A percentile compares a stretch with the other conserved stretches of the same genome.
Conservation (phyloP, 1,140 invertebrate genomes). For the Araneus ventricosus region DNA sequence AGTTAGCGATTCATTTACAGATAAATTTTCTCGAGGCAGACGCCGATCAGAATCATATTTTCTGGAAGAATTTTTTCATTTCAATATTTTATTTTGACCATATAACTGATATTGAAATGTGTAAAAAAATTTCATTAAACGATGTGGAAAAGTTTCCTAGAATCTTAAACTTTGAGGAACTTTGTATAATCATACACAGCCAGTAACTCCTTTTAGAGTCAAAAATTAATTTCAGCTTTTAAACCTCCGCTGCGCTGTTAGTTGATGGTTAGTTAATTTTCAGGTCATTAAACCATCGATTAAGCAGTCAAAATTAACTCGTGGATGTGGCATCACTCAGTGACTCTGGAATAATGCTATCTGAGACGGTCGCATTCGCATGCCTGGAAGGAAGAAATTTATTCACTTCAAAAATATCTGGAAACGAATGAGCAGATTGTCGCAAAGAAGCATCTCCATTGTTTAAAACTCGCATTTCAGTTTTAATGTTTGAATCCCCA, state of each 20-base stretch:
- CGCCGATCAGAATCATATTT: no score
- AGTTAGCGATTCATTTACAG: no score
- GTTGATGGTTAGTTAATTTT: neutral
- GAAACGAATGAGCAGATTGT: conserved; percentile 49
- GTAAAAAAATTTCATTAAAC: no score
- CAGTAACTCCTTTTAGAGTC: no score
- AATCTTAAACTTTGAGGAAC: no score
- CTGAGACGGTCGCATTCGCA: neutral
- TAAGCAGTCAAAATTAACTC: neutral
- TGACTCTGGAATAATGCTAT: neutral
- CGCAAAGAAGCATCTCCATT: conserved; percentile 56
- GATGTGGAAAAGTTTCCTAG: no score
- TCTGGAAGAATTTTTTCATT: no score
- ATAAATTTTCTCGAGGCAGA: no score
- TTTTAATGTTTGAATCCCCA: conserved; percentile 49
- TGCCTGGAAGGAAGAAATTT: neutral
- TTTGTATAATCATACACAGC: no score
- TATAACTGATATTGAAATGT: no score
- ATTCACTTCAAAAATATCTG: conserved; percentile 44
- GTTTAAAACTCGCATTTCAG: conserved; percentile 61
- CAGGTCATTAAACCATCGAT: neutral
- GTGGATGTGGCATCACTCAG: neutral
- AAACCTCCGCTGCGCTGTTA: neutral
- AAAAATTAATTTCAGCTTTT: no score
- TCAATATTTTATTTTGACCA: no score